These are phyloP conservation scores for Drosophila kuntzei DNA, from an alignment of 2,888 invertebrate species.

Conservation along the genomic window DNA sequence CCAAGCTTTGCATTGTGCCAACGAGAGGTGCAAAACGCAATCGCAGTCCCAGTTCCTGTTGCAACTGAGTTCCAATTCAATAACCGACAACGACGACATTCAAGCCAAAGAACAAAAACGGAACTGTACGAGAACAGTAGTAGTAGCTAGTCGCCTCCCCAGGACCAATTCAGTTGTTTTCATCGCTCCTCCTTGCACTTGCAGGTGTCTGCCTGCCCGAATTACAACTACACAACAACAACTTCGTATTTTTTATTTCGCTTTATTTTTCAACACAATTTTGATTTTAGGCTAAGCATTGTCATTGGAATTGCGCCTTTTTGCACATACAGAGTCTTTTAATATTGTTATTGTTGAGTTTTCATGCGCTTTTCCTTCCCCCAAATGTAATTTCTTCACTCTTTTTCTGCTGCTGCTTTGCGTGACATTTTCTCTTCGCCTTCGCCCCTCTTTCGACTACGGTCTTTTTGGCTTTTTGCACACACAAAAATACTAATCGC, in stretches of 20 bases:
- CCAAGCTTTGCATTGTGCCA: conserved; percentile 89
- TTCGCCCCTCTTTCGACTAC: conserved; percentile 66
- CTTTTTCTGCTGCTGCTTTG: conserved; percentile 79
- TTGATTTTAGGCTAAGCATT: conserved; percentile 41
- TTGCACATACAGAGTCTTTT: conserved; percentile 33
- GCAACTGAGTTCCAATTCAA: conserved; percentile 54
- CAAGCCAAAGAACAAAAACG: conserved; percentile 62
- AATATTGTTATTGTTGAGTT: conserved; percentile 68
- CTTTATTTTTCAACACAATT: conserved; percentile 43
- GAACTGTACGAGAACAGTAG: conserved; percentile 48
- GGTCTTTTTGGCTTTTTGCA: conserved; percentile 57
- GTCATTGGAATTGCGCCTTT: conserved; percentile 56
- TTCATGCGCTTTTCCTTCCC: conserved; percentile 62
- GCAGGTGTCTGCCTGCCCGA: conserved; percentile 74
- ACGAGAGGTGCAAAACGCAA: conserved; percentile 68
- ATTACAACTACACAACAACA: conserved; percentile 66
- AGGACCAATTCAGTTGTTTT: conserved; percentile 66
- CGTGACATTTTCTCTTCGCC: conserved; percentile 80
- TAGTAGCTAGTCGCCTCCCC: conserved; percentile 51
- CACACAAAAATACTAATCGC: conserved; percentile 46
- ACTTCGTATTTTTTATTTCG: conserved; percentile 53
- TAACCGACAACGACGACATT: conserved; percentile 80
- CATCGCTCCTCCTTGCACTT: conserved; percentile 66
- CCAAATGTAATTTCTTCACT: conserved; percentile 77
- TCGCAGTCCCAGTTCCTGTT: conserved; percentile 60